Evolutionary conservation across 2,888 invertebrate species (phyloP), one percentile per base, ranked within the genome.

Genomic region (Mythimna pallens): DNA sequence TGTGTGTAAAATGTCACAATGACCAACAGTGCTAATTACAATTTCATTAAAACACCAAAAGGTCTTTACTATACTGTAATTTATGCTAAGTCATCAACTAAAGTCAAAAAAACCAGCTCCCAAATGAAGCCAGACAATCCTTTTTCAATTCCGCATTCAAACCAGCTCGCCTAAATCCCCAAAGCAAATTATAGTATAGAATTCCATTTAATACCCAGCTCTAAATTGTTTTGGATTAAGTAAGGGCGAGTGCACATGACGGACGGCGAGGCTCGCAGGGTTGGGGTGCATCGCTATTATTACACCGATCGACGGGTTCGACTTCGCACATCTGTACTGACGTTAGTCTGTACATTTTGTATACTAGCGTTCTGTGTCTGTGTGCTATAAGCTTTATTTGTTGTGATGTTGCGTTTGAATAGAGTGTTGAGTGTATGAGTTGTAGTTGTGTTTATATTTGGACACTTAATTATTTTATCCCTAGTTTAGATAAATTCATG

Each of bases 171-270:
- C 52, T 50, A 64, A 83, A 82, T 80, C 76, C 70, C 63, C 71
- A 73, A 73, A 80, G 68, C 78, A 79, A 86, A 86, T 82, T 66
- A 55, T 64, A 83, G 83, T 84, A 81, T 83, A 83, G 79, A 74
- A 82, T 77, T 78, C 69, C 76, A 66, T 65, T 76, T 76, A 80
- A 86, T 86, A 70, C 73, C 68, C 76, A 84, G 73, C 76, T 81
- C 78, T 73, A 84, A 85, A 87, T 86, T 86, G 86, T 84, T 83
- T 91, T 90, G 88, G 89, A 89, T 78, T 86, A 81, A 61, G 78
- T 88, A 83, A 88, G 93, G 93, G 93, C 83, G 93, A 89, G 87
- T 93, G 92, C 89, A 90, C 88, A 88, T 92, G 93, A 92, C 91
- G 90, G 84, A 80, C 76, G 73, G 77, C 50, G 47, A 81, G 84